Evolutionary conservation across 2,888 invertebrate species (phyloP).

Genomic region (Parnassius glacialis): DNA sequence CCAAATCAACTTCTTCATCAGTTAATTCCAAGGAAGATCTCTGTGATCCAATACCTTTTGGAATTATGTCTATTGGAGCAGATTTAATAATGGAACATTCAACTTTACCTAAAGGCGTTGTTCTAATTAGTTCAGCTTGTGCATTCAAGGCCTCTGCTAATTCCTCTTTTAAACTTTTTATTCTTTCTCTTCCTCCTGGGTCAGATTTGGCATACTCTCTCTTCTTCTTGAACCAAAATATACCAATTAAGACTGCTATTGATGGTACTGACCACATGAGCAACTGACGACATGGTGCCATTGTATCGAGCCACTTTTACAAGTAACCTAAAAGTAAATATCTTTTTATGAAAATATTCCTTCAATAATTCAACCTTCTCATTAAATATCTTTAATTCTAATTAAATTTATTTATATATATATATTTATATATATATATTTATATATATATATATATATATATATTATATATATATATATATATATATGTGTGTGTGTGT

Average conservation of each 20-base stretch:
- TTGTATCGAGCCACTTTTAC: slow-evolving; percentile 87
- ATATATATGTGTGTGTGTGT: no score
- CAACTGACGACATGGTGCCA: slow-evolving; percentile 89
- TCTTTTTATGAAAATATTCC: no score
- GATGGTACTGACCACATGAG: slow-evolving; percentile 90
- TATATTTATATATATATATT: no score
- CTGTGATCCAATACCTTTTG: slow-evolving; percentile 74
- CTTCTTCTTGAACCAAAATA: slow-evolving; percentile 92
- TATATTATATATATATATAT: no score
- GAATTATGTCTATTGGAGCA: slow-evolving; percentile 85
- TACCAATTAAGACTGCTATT: slow-evolving; percentile 88
- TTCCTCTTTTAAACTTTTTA: slow-evolving; percentile 73
- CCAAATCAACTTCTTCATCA: slow-evolving; percentile 85
- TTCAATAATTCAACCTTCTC: no score
- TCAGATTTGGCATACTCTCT: slow-evolving; percentile 87
- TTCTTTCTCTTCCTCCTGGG: slow-evolving; percentile 83
- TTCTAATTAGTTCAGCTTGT: slow-evolving; percentile 60
- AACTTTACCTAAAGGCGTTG: slow-evolving; percentile 69
- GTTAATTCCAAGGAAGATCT: slow-evolving; percentile 81
- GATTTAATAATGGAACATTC: slow-evolving; percentile 80
- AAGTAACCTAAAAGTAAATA: slow-evolving; percentile 64
- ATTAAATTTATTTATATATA: no score
- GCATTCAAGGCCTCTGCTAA: slow-evolving; percentile 71
- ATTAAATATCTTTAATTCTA: no score
- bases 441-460: no score